Percentiles rank a stretch among this genome's conserved stretches.
Evolutionary conservation across 2,797 vertebrate species (phyloP).

Genomic region (Carduelis carduelis): DNA sequence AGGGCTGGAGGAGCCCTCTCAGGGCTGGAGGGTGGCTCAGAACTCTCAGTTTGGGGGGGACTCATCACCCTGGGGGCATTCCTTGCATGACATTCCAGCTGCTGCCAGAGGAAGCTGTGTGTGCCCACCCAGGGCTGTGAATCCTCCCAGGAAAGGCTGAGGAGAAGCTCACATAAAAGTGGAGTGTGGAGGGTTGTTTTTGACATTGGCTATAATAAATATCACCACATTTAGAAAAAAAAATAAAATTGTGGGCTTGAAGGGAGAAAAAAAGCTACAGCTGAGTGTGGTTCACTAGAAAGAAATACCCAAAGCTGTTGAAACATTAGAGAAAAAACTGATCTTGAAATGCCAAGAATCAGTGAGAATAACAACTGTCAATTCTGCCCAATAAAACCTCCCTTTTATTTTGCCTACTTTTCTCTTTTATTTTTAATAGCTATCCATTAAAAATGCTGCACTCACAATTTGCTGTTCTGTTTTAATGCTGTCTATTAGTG

Average conservation of each 20-base stretch:
- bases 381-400: not conserved
- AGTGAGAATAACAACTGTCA: not conserved
- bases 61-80: not conserved
- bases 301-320: not conserved
- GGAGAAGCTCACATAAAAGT: slow-evolving; percentile 23
- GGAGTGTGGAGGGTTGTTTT: not conserved
- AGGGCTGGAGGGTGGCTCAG: not conserved
- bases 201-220: slow-evolving; percentile 32
- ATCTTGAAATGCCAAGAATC: slow-evolving; percentile 33
- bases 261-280: not conserved
- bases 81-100: not conserved
- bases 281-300: not conserved
- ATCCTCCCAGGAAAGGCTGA: slow-evolving; percentile 40
- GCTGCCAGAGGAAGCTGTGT: slow-evolving; percentile 1
- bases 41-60: not conserved
- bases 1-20: not conserved
- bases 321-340: slow-evolving; percentile 21
- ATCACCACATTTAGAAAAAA: not conserved
- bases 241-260: not conserved
- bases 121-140: not conserved
- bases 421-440: slow-evolving; percentile 22
- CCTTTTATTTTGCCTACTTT: slow-evolving; percentile 10
- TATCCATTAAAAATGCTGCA: not conserved
- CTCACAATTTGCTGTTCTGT: not conserved
- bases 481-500: not conserved